Percentiles rank a stretch among this genome's conserved stretches.
phyloP scores from a whole-genome alignment of 2,888 invertebrate species.

The Seira ritae region DNA sequence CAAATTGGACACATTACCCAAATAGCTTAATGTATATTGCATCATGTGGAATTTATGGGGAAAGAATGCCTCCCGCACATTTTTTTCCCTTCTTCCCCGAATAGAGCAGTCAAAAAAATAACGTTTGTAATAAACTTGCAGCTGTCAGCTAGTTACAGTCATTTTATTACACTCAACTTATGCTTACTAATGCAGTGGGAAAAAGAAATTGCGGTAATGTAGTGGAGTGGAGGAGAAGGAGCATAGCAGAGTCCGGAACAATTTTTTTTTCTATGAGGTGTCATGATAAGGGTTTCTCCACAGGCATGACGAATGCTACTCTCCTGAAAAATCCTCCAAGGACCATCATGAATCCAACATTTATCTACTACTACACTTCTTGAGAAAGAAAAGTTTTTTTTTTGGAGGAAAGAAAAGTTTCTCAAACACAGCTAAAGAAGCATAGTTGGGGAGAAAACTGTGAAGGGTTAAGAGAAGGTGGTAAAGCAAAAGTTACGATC shows the following conservation, averaged over 20 bases:
- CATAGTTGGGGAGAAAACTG: neutral
- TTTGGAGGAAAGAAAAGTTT: constrained; percentile 6
- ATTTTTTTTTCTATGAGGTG: constrained; percentile 49
- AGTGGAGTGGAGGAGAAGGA: too few relatives aligned
- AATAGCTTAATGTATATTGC: constrained; percentile 49
- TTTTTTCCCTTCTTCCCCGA: constrained; percentile 22
- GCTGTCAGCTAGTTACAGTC: constrained; percentile 66
- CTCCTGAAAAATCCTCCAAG: constrained; percentile 56
- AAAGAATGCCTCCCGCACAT: constrained; percentile 40
- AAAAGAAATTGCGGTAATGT: constrained; percentile 52
- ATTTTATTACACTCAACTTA: constrained; percentile 65
- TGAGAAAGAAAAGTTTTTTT: constrained; percentile 4
- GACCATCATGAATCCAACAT: constrained; percentile 50
- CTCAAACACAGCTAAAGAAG: too few relatives aligned
- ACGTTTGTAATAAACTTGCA: constrained; percentile 61
- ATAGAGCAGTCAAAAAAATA: constrained; percentile 44
- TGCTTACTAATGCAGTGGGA: constrained; percentile 61
- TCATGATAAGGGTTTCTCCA: constrained; percentile 62
- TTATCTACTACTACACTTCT: constrained; percentile 20
- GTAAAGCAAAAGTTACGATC: too few relatives aligned
- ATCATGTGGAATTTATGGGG: constrained; percentile 50
- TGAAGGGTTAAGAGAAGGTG: neutral
- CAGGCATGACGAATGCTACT: constrained; percentile 63
- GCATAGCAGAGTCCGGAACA: constrained; percentile 48
- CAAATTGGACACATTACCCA: constrained; percentile 57